Percentiles rank a stretch among this genome's conserved stretches.
Evolutionary conservation across 2,113 vertebrate species (phyloP).

Genomic region (Marmota flaviventris): DNA sequence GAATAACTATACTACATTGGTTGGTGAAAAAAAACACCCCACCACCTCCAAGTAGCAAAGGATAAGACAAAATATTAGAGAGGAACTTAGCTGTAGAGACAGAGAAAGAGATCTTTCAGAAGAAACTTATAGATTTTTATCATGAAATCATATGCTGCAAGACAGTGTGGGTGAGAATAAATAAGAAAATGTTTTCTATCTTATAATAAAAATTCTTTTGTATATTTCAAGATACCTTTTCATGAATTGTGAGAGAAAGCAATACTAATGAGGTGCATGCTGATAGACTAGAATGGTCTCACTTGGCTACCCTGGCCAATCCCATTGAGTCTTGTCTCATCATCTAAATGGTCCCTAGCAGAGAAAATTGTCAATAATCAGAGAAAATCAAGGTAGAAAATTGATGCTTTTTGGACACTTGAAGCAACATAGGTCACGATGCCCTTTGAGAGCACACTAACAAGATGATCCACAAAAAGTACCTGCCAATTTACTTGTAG

Average conservation of each 20-base stretch:
- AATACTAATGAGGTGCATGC: slow-evolving; percentile 39
- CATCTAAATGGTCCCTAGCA: slow-evolving; percentile 63
- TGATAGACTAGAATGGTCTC: slow-evolving; percentile 47
- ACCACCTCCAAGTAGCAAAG: background rate
- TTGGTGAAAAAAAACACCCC: background rate
- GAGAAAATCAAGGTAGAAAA: slow-evolving; percentile 81
- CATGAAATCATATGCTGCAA: slow-evolving; percentile 42
- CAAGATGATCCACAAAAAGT: slow-evolving; percentile 72
- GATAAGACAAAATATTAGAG: background rate
- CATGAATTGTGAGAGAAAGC: background rate
- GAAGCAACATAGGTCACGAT: slow-evolving; percentile 58
- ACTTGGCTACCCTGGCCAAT: slow-evolving; percentile 67
- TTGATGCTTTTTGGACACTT: slow-evolving; percentile 76
- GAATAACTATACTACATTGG: slow-evolving; percentile 27
- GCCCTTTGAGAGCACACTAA: slow-evolving; percentile 67
- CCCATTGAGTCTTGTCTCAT: slow-evolving; percentile 66
- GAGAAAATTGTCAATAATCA: slow-evolving; percentile 84
- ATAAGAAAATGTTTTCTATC: slow-evolving; percentile 59
- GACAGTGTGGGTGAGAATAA: background rate
- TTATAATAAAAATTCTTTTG: slow-evolving; percentile 3
- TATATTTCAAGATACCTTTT: slow-evolving; percentile 51
- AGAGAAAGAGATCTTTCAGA: slow-evolving; percentile 8
- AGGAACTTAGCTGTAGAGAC: background rate
- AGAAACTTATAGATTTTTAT: slow-evolving; percentile 8
- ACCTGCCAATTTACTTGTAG: slow-evolving; percentile 40